These are phyloP conservation scores for Cerceris rybyensis DNA, from an alignment of 2,888 invertebrate species.

Conservation along the genomic window DNA sequence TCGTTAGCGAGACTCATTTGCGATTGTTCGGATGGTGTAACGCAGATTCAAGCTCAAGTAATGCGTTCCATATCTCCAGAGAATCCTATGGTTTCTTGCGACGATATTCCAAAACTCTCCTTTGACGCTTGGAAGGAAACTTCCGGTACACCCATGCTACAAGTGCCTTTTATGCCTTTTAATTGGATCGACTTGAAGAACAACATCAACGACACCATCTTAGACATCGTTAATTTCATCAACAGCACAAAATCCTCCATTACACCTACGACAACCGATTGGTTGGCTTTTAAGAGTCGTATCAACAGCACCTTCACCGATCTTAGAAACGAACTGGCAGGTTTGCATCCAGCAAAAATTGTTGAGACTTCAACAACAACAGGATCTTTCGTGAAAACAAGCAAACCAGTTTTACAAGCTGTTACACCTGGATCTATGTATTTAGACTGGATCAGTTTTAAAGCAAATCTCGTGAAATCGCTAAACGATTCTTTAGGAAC, in stretches of 20 bases:
- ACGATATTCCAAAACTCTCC: conserved; percentile 84
- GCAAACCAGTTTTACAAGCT: neutral
- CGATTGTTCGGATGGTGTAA: conserved; percentile 88
- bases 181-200: conserved; percentile 62
- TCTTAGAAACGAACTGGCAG: conserved; percentile 60
- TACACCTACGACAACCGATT: conserved; percentile 50
- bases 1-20: conserved; percentile 90
- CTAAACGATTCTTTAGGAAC: conserved; percentile 57
- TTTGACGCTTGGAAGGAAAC: conserved; percentile 84
- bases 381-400: neutral
- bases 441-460: conserved; percentile 65
- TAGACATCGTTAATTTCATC: conserved; percentile 58
- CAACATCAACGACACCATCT: conserved; percentile 66
- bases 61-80: conserved; percentile 86
- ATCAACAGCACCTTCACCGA: conserved; percentile 63
- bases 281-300: conserved; percentile 61
- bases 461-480: conserved; percentile 44
- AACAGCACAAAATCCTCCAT: conserved; percentile 31
- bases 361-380: neutral
- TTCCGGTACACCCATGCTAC: neutral
- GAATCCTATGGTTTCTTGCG: conserved; percentile 87
- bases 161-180: conserved; percentile 13
- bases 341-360: conserved; percentile 39
- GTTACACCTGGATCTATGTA: neutral
- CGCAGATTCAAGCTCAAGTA: conserved; percentile 86